phyloP scores from a whole-genome alignment of 2,113 vertebrate genomes.

The Nannobrachium achirus region DNA sequence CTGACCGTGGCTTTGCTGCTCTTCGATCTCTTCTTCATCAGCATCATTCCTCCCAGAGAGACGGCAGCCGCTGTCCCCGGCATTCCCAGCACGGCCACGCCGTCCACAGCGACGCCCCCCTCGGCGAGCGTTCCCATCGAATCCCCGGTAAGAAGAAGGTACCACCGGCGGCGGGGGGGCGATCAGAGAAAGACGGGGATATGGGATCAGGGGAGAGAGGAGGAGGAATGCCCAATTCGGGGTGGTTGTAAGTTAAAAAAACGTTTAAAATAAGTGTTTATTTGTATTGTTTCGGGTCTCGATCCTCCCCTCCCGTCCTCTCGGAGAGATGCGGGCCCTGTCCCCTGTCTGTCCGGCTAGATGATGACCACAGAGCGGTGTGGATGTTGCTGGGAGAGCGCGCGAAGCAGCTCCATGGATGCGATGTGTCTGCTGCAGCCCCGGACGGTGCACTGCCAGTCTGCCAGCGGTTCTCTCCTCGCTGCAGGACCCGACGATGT shows the following conservation, averaged over 20 bases:
- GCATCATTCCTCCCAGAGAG: conserved; percentile 41
- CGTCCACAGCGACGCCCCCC: conserved; percentile 53
- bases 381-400: background rate
- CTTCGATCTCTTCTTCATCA: conserved; percentile 57
- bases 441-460: too few relatives aligned
- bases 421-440: too few relatives aligned
- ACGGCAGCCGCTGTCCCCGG: conserved; percentile 41
- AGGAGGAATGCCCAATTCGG: background rate
- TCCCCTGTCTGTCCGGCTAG: background rate
- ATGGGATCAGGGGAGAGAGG: background rate
- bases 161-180: too few relatives aligned
- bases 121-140: conserved; percentile 42
- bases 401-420: background rate
- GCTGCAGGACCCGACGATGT: background rate
- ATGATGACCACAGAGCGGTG: background rate
- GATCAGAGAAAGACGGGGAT: too few relatives aligned
- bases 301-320: too few relatives aligned
- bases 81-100: conserved; percentile 61
- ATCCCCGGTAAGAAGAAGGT: conserved; percentile 41
- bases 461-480: too few relatives aligned
- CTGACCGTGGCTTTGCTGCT: conserved; percentile 64
- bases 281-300: background rate
- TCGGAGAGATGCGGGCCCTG: background rate
- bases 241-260: background rate
- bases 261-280: background rate